Evolutionary conservation across 1,140 invertebrate species (phyloP), one percentile per base, ranked within the genome.

Genomic region (Drosophila ironensis): DNA sequence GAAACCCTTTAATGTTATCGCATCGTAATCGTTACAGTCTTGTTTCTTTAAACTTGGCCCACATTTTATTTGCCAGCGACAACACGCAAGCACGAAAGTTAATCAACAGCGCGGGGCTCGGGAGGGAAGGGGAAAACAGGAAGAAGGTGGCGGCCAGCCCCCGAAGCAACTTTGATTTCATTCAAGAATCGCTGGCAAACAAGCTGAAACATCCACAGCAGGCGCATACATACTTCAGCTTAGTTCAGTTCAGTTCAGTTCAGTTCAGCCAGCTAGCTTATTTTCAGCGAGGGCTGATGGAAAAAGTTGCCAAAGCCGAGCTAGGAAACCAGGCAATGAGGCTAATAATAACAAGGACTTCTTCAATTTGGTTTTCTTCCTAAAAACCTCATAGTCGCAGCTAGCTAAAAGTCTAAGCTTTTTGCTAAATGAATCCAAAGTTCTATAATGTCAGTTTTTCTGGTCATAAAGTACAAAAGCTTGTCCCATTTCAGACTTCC

Each of bases 11-110:
- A 63, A 64, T 46, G 57, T 61, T 44, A 61, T 64, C 57, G 60
- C 57, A 6, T 48, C 57, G 42, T 64, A 63, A 63, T 64, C 54
- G 37, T 67, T 64, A 60, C 41, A 41, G 24, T 33, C 37, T 25
- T 38, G 28, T 37, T 50, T 28, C 57, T 73, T 84, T 84, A 84
- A 84, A 86, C 80, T 84, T 78, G 80, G 61, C 69, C 66, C 52
- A 77, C 51, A 63, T 81, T 66, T 40, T 7, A 5, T 22, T 5
- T 22, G 2, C 20, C 20, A 22, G 20, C 20, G n/a, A n/a, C 5
- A 35, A 14, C 4, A 35, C 4, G 12, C 9, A 30, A 27, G 53
- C n/a, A n/a, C n/a, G 6, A 63, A 76, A 66, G 78, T 82, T 86
- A 71, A 78, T 78, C 70, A 73, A 52, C 59, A 54, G 30, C 4